phyloP scores from a whole-genome alignment of 92 coral and sea anemone species.

The Zoanthus solanderi region DNA sequence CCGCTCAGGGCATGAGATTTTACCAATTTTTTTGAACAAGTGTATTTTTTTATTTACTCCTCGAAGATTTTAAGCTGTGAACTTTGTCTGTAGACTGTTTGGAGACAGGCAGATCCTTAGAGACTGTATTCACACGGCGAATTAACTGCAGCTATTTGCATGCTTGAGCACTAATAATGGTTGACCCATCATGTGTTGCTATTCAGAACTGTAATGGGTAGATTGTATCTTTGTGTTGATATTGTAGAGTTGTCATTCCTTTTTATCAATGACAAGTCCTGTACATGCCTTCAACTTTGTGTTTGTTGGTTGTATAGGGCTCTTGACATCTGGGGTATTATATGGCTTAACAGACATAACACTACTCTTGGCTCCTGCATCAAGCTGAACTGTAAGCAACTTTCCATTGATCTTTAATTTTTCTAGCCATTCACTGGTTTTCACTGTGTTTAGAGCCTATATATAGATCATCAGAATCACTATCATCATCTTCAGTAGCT shows the following conservation, averaged over 20 bases:
- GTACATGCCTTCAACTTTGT: conserved; percentile 25
- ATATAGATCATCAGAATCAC: background rate
- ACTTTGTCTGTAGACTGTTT: background rate
- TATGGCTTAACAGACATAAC: conserved; percentile 47
- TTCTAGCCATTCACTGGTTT: background rate
- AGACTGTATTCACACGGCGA: too few relatives aligned
- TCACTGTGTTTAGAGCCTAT: background rate
- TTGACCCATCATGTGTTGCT: background rate
- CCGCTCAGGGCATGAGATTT: too few relatives aligned
- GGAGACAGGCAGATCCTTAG: background rate
- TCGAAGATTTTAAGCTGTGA: conserved; percentile 24
- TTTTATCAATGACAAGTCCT: conserved; percentile 27
- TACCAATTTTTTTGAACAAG: too few relatives aligned
- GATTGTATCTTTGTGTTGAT: conserved; percentile 9
- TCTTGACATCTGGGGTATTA: background rate
- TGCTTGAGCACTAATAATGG: too few relatives aligned
- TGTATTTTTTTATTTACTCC: too few relatives aligned
- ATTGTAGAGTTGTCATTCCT: conserved; percentile 23
- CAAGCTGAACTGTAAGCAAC: conserved; percentile 38
- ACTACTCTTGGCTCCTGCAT: conserved; percentile 48
- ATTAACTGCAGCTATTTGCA: too few relatives aligned
- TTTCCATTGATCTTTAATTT: background rate
- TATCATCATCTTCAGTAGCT: conserved; percentile 8
- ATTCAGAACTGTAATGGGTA: background rate
- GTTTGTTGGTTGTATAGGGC: conserved; percentile 4